Percentiles rank a stretch among this genome's conserved stretches.
phyloP scores from a whole-genome alignment of 2,888 invertebrate species.

The Odontocerum albicorne region DNA sequence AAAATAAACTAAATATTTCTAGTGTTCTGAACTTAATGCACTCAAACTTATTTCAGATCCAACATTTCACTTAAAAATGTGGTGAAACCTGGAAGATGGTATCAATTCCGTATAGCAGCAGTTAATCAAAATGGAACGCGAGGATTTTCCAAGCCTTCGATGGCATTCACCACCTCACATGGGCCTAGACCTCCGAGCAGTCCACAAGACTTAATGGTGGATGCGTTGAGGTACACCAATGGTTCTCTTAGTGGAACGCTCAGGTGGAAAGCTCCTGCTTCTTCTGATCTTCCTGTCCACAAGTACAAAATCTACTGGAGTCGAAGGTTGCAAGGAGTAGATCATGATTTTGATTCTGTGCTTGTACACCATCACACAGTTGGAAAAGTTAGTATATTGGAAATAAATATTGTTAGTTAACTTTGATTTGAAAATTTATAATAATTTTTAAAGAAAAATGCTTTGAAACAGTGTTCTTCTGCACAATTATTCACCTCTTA shows the following conservation, averaged over 20 bases:
- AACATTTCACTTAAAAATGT: slow-evolving; percentile 57
- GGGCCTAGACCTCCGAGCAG: slow-evolving; percentile 64
- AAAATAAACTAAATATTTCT: too few relatives aligned
- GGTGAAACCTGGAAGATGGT: slow-evolving; percentile 73
- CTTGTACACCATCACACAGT: slow-evolving; percentile 64
- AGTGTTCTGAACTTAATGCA: too few relatives aligned
- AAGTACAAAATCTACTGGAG: slow-evolving; percentile 78
- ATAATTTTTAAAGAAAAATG: too few relatives aligned
- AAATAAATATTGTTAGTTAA: too few relatives aligned
- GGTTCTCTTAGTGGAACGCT: slow-evolving; percentile 60
- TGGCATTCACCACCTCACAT: slow-evolving; percentile 59
- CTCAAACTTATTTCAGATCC: slow-evolving; percentile 52
- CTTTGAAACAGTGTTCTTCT: too few relatives aligned
- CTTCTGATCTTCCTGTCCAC: slow-evolving; percentile 72
- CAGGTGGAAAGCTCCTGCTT: slow-evolving; percentile 70
- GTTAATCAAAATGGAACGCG: slow-evolving; percentile 71
- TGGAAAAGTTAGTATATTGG: slow-evolving; percentile 62
- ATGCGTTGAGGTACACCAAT: slow-evolving; percentile 44
- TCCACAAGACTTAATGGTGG: slow-evolving; percentile 62
- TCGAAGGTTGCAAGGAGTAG: slow-evolving; percentile 62
- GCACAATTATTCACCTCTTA: too few relatives aligned
- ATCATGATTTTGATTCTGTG: slow-evolving; percentile 62
- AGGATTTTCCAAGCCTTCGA: slow-evolving; percentile 67
- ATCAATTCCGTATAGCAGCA: slow-evolving; percentile 76
- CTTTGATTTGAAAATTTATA: too few relatives aligned